These are phyloP conservation scores for Sebastes trivittatus DNA, from an alignment of 2,797 vertebrate species.

Conservation along the genomic window DNA sequence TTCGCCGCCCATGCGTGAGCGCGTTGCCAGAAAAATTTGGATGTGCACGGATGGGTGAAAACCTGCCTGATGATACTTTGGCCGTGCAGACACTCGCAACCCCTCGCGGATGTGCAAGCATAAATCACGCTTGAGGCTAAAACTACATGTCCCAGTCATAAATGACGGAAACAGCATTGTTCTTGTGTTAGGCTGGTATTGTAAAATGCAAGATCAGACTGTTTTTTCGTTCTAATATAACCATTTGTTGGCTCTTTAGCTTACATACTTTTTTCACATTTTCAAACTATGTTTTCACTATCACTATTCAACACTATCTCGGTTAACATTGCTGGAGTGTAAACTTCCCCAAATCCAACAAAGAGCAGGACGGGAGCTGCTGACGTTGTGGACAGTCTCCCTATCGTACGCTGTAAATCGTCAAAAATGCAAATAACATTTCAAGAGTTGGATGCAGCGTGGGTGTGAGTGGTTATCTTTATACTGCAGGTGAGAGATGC, in stretches of 20 bases:
- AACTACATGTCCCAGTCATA: not conserved
- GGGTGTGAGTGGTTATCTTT: not conserved
- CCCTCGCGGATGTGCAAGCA: no score
- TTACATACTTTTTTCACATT: not conserved
- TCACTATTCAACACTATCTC: no score
- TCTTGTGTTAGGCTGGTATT: not conserved
- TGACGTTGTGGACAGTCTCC: not conserved
- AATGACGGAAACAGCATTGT: not conserved
- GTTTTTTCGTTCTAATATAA: not conserved
- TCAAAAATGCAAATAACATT: not conserved
- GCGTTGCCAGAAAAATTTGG: no score
- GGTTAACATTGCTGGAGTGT: not conserved
- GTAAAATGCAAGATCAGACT: no score
- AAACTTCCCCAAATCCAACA: not conserved
- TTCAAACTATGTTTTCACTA: not conserved
- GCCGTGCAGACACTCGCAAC: no score
- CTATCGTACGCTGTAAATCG: not conserved
- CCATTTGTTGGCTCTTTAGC: not conserved
- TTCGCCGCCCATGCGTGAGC: no score
- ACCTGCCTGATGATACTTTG: no score
- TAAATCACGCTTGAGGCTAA: not conserved
- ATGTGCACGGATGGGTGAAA: no score
- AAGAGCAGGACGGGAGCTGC: not conserved
- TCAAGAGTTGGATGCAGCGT: not conserved
- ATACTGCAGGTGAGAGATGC: not conserved